Evolutionary conservation across 2,888 invertebrate genomes (phyloP), one percentile per base, ranked within the genome.

Genomic region (Philereme transversata): DNA sequence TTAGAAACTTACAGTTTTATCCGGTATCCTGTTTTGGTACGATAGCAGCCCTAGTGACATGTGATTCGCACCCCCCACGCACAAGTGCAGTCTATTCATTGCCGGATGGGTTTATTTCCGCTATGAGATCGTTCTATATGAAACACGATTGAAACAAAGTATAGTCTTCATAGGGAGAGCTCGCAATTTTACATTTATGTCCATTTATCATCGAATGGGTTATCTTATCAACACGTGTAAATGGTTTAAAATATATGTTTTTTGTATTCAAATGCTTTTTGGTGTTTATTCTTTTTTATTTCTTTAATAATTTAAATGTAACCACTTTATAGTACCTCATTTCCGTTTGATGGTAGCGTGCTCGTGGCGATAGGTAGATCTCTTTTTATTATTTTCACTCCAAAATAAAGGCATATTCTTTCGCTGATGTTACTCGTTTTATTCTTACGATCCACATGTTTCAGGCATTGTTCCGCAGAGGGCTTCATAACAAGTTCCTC

Each of bases 91-190:
- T 82, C 86, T 86, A 90, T 90, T 91, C 89, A 90, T 90, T 88
- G 83, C 84, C 88, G 88, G 89, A 91, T 87, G 86, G 84, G 86
- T 89, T 91, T 86, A 91, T 91, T 90, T 91, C 91, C 91, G 88
- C 81, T 82, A 84, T 84, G 89, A 88, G 89, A 90, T 89, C 87
- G 87, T 76, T 84, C 84, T 81, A 86, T 87, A 87, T 88, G 90
- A 90, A 89, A 88, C 87, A 82, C 86, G 88, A 90, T 90, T 88
- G 88, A 88, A 83, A 88, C 88, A 89, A 90, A 88, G 83, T 86
- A 76, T 81, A 76, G 54, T 74, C 75, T 77, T 79, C 75, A 77
- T 75, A 74, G 72, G 69, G 71, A 40, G 77, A 78, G 73, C 76
- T 77, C 78, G 62, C 70, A 77, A 83, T 86, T 87, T 87, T 82